These are phyloP conservation scores for Cirrhinus molitorella DNA, from an alignment of 2,797 vertebrate species.

Conservation along the genomic window DNA sequence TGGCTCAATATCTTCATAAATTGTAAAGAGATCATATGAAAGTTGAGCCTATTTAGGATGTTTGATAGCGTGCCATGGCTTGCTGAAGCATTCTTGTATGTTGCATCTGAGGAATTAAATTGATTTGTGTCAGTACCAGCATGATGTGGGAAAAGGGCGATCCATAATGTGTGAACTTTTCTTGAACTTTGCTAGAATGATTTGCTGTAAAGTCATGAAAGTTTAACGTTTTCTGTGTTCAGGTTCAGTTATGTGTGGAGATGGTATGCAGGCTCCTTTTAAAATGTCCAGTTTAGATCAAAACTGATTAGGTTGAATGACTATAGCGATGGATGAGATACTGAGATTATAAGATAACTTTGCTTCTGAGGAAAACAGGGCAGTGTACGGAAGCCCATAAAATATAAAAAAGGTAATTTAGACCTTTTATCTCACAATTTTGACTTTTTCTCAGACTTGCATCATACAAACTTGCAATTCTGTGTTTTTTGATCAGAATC, in stretches of 20 bases:
- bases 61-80: not conserved
- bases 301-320: not conserved
- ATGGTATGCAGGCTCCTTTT: not conserved
- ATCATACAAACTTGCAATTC: too few species aligned
- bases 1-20: not conserved
- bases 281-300: not conserved
- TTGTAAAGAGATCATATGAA: not conserved
- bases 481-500: too few species aligned
- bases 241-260: not conserved
- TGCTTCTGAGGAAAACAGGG: not conserved
- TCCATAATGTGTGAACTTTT: not conserved
- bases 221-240: not conserved
- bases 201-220: not conserved
- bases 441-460: too few species aligned
- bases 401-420: too few species aligned
- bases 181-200: not conserved
- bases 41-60: not conserved
- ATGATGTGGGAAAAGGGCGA: not conserved
- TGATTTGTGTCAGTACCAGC: not conserved
- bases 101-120: not conserved
- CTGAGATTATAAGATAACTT: not conserved
- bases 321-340: not conserved
- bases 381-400: too few species aligned
- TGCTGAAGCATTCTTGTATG: slow-evolving; percentile 7
- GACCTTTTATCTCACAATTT: too few species aligned